A percentile compares a stretch with the other conserved stretches of the same genome.
These are phyloP conservation scores for Apodemia mormo DNA, from an alignment of 2,888 invertebrate genomes.

Conservation along the genomic window DNA sequence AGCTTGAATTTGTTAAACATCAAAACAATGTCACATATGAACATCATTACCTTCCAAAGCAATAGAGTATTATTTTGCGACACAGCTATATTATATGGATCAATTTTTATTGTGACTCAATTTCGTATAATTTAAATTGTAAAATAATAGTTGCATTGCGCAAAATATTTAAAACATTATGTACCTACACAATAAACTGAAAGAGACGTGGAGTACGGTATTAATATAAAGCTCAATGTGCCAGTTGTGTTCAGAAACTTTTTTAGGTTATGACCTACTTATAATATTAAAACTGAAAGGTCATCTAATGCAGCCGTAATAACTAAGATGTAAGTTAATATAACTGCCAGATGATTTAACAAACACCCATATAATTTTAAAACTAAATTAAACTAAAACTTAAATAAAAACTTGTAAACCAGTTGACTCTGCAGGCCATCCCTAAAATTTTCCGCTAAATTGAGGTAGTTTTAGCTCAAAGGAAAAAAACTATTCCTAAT, in stretches of 20 bases:
- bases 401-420: no score
- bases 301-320: constrained; percentile 6
- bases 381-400: neutral
- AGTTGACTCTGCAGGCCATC: no score
- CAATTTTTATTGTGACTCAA: no score
- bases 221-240: constrained; percentile 8
- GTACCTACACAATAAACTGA: neutral
- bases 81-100: no score
- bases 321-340: neutral
- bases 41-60: no score
- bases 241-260: neutral
- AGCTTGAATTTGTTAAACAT: no score
- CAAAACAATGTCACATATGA: no score
- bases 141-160: neutral
- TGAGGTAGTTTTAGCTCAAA: no score
- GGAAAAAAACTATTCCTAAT: no score
- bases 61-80: no score
- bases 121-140: no score
- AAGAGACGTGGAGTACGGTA: neutral
- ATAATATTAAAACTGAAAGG: constrained; percentile 4
- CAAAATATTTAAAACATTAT: neutral
- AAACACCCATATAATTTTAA: neutral
- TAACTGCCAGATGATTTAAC: neutral
- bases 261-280: constrained; percentile 19
- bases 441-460: no score